Evolutionary conservation across 2,888 invertebrate species (phyloP), one percentile per base, ranked within the genome.

Genomic region (Drosophila paramelanica): DNA sequence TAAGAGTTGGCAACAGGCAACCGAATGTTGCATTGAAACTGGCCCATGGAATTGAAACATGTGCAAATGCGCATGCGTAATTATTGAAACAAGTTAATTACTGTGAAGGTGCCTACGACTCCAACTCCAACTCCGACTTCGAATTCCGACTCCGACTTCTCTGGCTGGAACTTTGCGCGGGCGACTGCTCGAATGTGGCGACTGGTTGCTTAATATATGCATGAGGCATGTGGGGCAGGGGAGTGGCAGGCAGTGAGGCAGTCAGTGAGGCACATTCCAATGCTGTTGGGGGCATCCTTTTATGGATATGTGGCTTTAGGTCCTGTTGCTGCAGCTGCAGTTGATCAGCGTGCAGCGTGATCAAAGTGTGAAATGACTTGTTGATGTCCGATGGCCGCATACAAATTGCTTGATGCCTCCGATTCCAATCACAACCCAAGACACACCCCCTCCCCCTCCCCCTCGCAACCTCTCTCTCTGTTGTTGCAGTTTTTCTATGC

Each of bases 381-480:
- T 90, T 88, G 80, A 75, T 76, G 87, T 76, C 77, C 65, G 82
- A 85, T 89, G 84, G 81, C 78, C 89, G 82, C 78, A 81, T 85
- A 91, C 91, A 91, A 91, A 91, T 91, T 91, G 89, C 81, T 91
- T 91, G 83, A 90, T 91, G 88, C 91, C 88, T 90, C 59, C 81
- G 67, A 73, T 72, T 64, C 73, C 69, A 70, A 79, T 67, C 78
- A 58, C 60, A 71, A 69, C 78, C 55, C 60, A 71, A 69, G 49
- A 11, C 20, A 33, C 20, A 6, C n/a, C 25, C 43, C 7, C 27
- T 47, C 31, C 39, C 33, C 8, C 31, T 13, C 46, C 3, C 36
- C 10, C 46, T n/a, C 20, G 11, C 33, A 27, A 6, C 27, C 6
- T 1, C 7, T 27, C 7, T 27, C 27, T 6, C 41, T 41, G 23